phyloP scores from a whole-genome alignment of 2,113 vertebrate species.

The Numenius arquata region DNA sequence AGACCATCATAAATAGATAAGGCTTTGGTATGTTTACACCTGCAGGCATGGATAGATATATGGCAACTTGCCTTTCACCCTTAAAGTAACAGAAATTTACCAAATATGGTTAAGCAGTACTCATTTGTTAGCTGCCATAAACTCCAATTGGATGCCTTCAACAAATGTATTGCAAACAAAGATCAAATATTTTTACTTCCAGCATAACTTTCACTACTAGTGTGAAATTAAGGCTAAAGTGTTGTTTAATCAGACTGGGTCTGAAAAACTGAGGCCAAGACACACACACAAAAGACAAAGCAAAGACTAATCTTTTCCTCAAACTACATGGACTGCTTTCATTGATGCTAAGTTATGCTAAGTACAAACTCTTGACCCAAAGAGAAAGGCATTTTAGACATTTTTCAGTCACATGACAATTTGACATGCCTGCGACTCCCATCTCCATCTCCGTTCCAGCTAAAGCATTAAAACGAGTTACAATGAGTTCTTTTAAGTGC shows the following conservation, averaged over 20 bases:
- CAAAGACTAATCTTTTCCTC: constrained; percentile 65
- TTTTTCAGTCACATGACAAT: constrained; percentile 75
- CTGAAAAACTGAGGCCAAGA: constrained; percentile 48
- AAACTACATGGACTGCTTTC: constrained; percentile 61
- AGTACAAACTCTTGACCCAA: constrained; percentile 75
- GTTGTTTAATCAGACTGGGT: constrained; percentile 38
- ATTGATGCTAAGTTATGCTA: constrained; percentile 54
- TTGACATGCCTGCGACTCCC: constrained; percentile 66
- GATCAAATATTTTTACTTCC: constrained; percentile 33
- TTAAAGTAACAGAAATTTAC: constrained; percentile 20
- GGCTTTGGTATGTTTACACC: not conserved
- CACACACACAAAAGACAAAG: constrained; percentile 37
- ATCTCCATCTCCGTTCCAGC: constrained; percentile 68
- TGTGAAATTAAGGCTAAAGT: constrained; percentile 61
- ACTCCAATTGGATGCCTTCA: constrained; percentile 15
- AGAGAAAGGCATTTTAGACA: constrained; percentile 75
- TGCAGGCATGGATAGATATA: not conserved
- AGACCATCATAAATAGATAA: not conserved
- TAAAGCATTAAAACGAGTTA: constrained; percentile 75
- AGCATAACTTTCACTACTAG: constrained; percentile 2
- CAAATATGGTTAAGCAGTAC: not conserved
- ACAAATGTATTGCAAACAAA: constrained; percentile 57
- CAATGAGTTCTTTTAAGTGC: constrained; percentile 80
- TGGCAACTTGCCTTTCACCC: not conserved
- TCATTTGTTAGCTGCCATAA: not conserved